Conservation (phyloP, 2,888 invertebrate species). For the Anodontia alba region DNA sequence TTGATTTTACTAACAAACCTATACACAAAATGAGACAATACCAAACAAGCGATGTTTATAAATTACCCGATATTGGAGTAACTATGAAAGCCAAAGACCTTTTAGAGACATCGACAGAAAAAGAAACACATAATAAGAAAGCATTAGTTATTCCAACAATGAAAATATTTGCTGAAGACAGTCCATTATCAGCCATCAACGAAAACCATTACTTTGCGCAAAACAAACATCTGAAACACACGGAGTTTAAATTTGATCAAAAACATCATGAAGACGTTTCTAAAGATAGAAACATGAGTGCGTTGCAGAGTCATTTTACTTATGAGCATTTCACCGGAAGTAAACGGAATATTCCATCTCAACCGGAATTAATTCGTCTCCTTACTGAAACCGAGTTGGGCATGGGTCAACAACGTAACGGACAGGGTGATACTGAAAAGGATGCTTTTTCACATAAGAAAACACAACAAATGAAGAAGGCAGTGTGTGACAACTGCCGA, state of each 20-base stretch:
- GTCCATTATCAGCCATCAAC: background rate
- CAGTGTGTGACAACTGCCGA: background rate
- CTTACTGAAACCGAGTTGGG: constrained; percentile 35
- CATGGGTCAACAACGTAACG: background rate
- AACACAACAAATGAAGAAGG: background rate
- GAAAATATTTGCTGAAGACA: background rate
- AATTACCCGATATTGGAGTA: background rate
- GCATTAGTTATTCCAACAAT: background rate
- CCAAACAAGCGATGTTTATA: background rate
- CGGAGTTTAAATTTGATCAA: too few species aligned
- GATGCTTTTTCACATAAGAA: background rate
- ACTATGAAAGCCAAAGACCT: background rate
- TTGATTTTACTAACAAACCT: background rate
- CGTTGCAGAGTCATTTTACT: constrained; percentile 23
- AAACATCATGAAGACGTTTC: background rate
- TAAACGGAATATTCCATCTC: constrained; percentile 44
- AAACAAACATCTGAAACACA: too few species aligned
- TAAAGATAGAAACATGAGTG: background rate
- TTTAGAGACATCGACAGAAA: background rate
- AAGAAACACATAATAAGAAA: background rate
- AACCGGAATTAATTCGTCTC: constrained; percentile 48
- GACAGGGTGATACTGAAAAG: background rate
- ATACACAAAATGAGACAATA: constrained; percentile 5
- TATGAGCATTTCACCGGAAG: constrained; percentile 43
- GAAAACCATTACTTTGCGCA: background rate